Percentiles rank a stretch among this genome's conserved stretches.
Conservation (phyloP, 2,888 invertebrate genomes). For the Thecophora atra region DNA sequence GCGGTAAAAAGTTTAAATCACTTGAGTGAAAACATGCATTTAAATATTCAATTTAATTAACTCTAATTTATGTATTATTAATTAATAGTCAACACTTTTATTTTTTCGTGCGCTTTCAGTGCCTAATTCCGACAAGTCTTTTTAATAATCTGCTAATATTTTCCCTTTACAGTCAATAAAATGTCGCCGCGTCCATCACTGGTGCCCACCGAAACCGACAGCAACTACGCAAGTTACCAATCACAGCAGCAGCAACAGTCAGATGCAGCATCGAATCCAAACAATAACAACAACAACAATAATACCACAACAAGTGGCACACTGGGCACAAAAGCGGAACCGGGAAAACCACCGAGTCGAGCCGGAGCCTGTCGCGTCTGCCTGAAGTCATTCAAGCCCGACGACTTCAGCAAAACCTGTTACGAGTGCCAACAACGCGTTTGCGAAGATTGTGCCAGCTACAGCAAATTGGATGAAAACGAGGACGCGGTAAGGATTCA, state of each 20-base stretch:
- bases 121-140: background rate
- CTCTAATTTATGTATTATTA: too few relatives aligned
- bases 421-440: slow-evolving; percentile 90
- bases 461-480: slow-evolving; percentile 84
- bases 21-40: too few relatives aligned
- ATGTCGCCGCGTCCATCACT: slow-evolving; percentile 74
- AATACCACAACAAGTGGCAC: slow-evolving; percentile 40
- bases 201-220: slow-evolving; percentile 67
- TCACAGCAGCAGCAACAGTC: slow-evolving; percentile 55
- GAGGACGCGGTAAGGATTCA: slow-evolving; percentile 76
- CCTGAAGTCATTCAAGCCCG: slow-evolving; percentile 87
- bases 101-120: too few relatives aligned
- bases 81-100: too few relatives aligned
- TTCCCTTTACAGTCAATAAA: slow-evolving; percentile 71
- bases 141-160: slow-evolving; percentile 1
- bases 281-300: slow-evolving; percentile 63
- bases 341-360: slow-evolving; percentile 78
- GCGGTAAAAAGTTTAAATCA: too few relatives aligned
- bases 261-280: slow-evolving; percentile 66
- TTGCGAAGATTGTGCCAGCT: slow-evolving; percentile 93
- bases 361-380: slow-evolving; percentile 85
- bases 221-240: slow-evolving; percentile 50
- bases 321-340: slow-evolving; percentile 66
- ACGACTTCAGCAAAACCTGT: slow-evolving; percentile 88
- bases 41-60: too few relatives aligned